Evolutionary conservation across 2,797 vertebrate species (phyloP), one percentile per base, ranked within the genome.

Genomic region (Borostomias antarcticus): DNA sequence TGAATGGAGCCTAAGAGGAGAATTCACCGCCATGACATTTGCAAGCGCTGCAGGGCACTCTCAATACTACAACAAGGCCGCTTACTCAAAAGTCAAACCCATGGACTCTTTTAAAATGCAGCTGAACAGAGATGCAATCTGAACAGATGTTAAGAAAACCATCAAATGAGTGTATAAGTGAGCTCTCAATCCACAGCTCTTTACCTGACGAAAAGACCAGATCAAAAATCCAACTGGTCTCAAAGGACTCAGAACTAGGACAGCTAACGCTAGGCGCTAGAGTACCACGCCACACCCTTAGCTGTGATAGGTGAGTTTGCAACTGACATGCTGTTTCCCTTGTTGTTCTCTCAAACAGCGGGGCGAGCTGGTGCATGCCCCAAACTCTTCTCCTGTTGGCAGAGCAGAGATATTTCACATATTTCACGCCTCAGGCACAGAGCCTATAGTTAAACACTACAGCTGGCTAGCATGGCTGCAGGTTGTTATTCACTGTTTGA

Each of bases 41-140:
- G 74, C 67, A 73, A 79, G 67, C 40, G 4, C 5, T 65, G 4
- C 50, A 43, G 1, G 76, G 6, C 28, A 75, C 85, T 80, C 85
- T 87, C 74, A 64, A 88, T 78, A 84, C 84, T 85, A 80, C 79
- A 88, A 84, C 61, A n/a, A n/a, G n/a, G n/a, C n/a, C n/a, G n/a
- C n/a, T n/a, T n/a, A n/a, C n/a, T n/a, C n/a, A n/a, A n/a, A n/a
- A n/a, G n/a, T n/a, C n/a, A n/a, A n/a, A n/a, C n/a, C n/a, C n/a
- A n/a, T 29, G 13, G 17, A 9, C 32, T 54, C 9, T 30, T 56
- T 56, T n/a, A 8, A 17, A 3, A 29, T 32, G 28, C 52, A 32
- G 29, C 30, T 8, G 23, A n/a, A 56, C 53, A 54, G 26, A 56
- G n/a, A 32, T n/a, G 10, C 28, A 37, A n/a, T n/a, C n/a, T n/a